A percentile compares a stretch with the other conserved stretches of the same genome.
These are phyloP conservation scores for Catocala fraxini DNA, from an alignment of 2,888 invertebrate species.

Conservation along the genomic window DNA sequence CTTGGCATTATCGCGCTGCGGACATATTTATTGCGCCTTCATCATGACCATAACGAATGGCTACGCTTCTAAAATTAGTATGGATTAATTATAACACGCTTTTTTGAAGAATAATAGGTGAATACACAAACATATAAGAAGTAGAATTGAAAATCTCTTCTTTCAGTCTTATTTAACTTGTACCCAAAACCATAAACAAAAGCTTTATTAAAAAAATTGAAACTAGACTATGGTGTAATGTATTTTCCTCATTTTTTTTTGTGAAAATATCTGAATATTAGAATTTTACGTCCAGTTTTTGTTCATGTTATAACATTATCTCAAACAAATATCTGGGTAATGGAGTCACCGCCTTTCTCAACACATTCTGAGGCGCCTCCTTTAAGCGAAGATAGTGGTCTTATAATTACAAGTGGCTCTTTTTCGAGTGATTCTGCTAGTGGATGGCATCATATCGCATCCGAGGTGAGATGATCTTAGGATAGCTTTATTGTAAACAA, in stretches of 20 bases:
- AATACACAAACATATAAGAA: no score
- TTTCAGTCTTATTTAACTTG: no score
- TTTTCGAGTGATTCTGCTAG: slow-evolving; percentile 92
- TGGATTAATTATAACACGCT: no score
- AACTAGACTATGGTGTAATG: slow-evolving; percentile 20
- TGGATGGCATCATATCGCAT: slow-evolving; percentile 89
- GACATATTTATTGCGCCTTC: no score
- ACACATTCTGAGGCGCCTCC: slow-evolving; percentile 92
- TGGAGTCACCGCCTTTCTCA: slow-evolving; percentile 94
- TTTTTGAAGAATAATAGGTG: no score
- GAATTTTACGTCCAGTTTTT: slow-evolving; percentile 59
- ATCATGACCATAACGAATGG: no score
- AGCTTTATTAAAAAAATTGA: slow-evolving; percentile 6
- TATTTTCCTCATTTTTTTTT: slow-evolving; percentile 52
- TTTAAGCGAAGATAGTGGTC: slow-evolving; percentile 92
- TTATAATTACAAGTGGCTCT: slow-evolving; percentile 91
- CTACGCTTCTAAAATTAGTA: no score
- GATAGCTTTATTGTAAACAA: background rate
- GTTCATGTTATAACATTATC: slow-evolving; percentile 58
- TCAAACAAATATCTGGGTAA: slow-evolving; percentile 69
- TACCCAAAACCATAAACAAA: slow-evolving; percentile 6
- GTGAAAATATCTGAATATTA: slow-evolving; percentile 52
- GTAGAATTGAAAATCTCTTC: no score
- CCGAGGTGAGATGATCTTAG: slow-evolving; percentile 86
- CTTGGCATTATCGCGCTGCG: no score